Base-by-base conservation (phyloP, 2,888 invertebrate species). In the Drosophila ustulata region DNA sequence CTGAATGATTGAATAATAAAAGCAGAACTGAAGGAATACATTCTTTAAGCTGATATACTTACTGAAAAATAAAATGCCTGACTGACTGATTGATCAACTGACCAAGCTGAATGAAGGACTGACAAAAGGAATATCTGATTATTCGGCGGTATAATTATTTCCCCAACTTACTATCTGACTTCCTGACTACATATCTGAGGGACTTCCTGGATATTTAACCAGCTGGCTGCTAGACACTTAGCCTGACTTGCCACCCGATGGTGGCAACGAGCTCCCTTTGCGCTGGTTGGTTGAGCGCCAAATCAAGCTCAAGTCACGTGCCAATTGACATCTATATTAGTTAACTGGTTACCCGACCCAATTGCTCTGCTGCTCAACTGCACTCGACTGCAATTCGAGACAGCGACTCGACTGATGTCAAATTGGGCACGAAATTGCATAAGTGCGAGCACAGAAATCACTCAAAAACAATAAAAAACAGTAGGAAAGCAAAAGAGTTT, bases 391-490 rank as follows among this genome's bases (percentile, higher is more conserved):
- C 53, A 74, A 80, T 59, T 56, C 23, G 71, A 80, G 71, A 66
- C 63, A 65, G 49, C 64, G 53, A 83, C 67, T 78, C 63, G 65
- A 7, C 59, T 1, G 18, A 37, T 51, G 49, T 82, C 58, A 65
- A 74, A 76, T 77, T 85, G 70, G 50, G 70, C 79, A 81, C 73
- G 59, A 81, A 79, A 61, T 76, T 82, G 70, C 83, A 64, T 57
- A 75, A 75, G 46, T 37, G 37, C 61, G 25, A 41, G 30, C 30
- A 39, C 39, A 13, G 41, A 66, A 32, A 37, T 8, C 34, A 11
- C 13, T 37, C 37, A n/a, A 37, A 34, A 8, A 37, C 23, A 39
- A 34, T 23, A 25, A 13, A 23, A 1, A 18, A 53, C n/a, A 37
- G 26, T 23, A 7, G 3, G 18, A 18, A 18, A 18, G 18, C 18